phyloP scores from a whole-genome alignment of 1,140 invertebrate species.

The Orius insidiosus region DNA sequence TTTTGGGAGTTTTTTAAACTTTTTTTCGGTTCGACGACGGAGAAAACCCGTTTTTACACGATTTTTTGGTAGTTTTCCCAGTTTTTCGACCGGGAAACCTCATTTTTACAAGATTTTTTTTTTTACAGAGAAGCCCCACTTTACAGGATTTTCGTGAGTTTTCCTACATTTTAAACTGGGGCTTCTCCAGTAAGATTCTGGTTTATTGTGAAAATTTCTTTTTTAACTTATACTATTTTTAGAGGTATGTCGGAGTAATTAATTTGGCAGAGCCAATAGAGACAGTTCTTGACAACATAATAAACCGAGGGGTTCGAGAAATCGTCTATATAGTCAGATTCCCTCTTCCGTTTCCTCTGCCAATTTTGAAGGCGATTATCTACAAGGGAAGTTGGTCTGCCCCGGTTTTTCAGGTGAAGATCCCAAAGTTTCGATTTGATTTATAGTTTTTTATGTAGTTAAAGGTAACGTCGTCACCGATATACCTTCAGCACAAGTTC shows the following conservation, averaged over 20 bases:
- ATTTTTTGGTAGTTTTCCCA: no score
- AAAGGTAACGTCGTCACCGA: constrained; percentile 22
- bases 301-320: background rate
- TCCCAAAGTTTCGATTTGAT: constrained; percentile 20
- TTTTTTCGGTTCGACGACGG: no score
- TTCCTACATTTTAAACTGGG: no score
- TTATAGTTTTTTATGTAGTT: constrained; percentile 18
- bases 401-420: background rate
- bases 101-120: no score
- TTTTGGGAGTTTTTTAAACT: no score
- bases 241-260: constrained; percentile 2
- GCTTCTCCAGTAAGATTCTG: no score
- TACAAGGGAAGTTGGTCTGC: constrained; percentile 24
- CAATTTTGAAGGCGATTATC: constrained; percentile 23
- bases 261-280: background rate
- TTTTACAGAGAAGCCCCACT: no score
- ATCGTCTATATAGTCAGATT: constrained; percentile 14
- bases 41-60: no score
- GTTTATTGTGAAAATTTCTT: no score
- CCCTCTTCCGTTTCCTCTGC: constrained; percentile 21
- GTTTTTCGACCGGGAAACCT: no score
- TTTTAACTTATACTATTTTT: no score
- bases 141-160: no score
- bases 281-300: constrained; percentile 4
- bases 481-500: constrained; percentile 25